A percentile compares a stretch with the other conserved stretches of the same genome.
Conservation (phyloP, 2,113 vertebrate species). For the Chaetops frenatus region DNA sequence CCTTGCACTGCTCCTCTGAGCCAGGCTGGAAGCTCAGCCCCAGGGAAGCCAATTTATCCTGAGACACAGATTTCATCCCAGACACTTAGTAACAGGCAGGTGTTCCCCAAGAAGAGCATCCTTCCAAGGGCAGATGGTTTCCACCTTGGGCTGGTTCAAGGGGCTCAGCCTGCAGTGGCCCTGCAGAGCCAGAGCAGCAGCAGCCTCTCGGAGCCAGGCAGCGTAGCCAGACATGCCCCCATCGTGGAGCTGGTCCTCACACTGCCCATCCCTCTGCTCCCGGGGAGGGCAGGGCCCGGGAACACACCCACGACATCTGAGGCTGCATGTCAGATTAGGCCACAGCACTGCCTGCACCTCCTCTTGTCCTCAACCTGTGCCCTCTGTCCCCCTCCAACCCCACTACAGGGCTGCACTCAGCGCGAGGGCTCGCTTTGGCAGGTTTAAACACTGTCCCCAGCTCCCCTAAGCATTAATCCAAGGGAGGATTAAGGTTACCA, state of each 20-base stretch:
- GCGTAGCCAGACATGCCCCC: accelerated
- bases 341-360: not conserved
- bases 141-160: not conserved
- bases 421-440: not conserved
- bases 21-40: not conserved
- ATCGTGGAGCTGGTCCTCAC: not conserved
- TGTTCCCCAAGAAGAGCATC: not conserved
- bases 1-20: not conserved
- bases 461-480: conserved; percentile 48
- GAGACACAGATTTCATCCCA: not conserved
- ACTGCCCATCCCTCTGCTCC: not conserved
- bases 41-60: not conserved
- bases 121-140: not conserved
- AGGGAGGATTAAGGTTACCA: conserved; percentile 57
- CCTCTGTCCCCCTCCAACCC: not conserved
- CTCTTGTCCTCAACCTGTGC: not conserved
- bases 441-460: conserved; percentile 50
- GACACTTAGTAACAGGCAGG: not conserved
- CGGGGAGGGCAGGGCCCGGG: not conserved
- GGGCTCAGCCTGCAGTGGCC: not conserved
- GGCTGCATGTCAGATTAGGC: not conserved
- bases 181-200: not conserved
- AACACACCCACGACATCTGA: not conserved
- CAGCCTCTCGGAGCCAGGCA: not conserved
- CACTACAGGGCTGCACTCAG: accelerated